Evolutionary conservation across 2,888 invertebrate species (phyloP), one percentile per base, ranked within the genome.

Genomic region (Ornithoptera alexandrae): DNA sequence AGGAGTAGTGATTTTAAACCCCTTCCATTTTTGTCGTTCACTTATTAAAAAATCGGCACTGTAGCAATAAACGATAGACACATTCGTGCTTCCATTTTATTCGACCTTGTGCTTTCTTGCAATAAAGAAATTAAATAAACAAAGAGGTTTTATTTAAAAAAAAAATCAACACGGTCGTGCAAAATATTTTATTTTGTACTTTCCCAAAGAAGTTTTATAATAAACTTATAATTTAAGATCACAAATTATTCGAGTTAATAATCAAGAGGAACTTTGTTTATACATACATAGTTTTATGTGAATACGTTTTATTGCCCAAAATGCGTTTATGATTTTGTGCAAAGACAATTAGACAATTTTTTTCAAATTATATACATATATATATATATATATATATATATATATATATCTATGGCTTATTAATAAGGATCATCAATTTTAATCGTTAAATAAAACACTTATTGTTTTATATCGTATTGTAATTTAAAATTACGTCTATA

Each of bases 171-270:
- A 61, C 65, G 22, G 60, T 59, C 65, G 83, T 87, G 84, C 84
- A 89, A 88, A 89, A 87, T 84, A 86, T 80, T 85, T 85, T 84
- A 79, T 78, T 79, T 85, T 67, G 83, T 88, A 87, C 85, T 86
- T 79, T 77, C 78, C 82, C 80, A 82, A 80, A 81, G 77, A 61
- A 59, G 76, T 75, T 79, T 62, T 75, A 15, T 46, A 15, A 15
- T 46, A 77, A 77, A 80, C 78, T 78, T 79, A 83, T 63, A 72
- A 77, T 15, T 20, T 84, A 82, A 81, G 81, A 89, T 89, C 88
- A 89, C 89, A 88, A 85, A 78, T 79, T 80, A 81, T 79, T 76
- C 79, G 79, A 81, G 82, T 83, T 78, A 83, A 81, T 10, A 70
- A 39, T 79, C 79, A 79, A 80, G 79, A 87, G 86, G 87, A 88